Evolutionary conservation across 2,888 invertebrate genomes (phyloP).

Genomic region (Lutraria lutraria): DNA sequence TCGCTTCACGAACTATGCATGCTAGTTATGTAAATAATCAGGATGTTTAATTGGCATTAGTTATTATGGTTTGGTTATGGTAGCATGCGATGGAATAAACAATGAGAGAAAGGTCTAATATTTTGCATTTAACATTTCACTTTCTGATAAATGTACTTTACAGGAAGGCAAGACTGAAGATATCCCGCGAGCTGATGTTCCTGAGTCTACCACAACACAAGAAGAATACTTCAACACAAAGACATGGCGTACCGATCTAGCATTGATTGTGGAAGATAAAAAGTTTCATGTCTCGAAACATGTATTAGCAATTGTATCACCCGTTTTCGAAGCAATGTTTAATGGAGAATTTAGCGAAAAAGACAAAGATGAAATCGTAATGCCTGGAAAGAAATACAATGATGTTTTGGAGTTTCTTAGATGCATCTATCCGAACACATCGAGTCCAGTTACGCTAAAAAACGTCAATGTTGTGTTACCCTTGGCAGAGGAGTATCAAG

Average conservation of each 20-base stretch:
- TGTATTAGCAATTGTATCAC: conserved; percentile 35
- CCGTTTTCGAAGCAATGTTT: conserved; percentile 41
- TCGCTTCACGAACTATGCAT: too few relatives aligned
- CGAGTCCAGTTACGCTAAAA: conserved; percentile 16
- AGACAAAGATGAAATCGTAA: conserved; percentile 24
- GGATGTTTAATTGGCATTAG: too few relatives aligned
- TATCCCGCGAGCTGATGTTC: too few relatives aligned
- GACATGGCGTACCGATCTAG: conserved; percentile 35
- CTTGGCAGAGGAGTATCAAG: conserved; percentile 39
- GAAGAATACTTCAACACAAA: conserved; percentile 30
- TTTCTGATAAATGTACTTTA: too few relatives aligned
- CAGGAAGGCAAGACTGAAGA: too few relatives aligned
- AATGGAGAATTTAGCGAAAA: conserved; percentile 31
- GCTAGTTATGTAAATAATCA: too few relatives aligned
- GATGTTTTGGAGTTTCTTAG: conserved; percentile 32
- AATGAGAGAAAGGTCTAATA: too few relatives aligned
- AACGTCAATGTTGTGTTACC: conserved; percentile 32
- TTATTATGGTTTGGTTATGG: too few relatives aligned
- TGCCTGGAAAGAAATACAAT: conserved; percentile 24
- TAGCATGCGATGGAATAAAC: too few relatives aligned
- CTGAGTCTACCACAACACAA: neutral
- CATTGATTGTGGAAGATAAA: conserved; percentile 26
- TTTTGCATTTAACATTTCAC: too few relatives aligned
- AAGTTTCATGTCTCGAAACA: conserved; percentile 20
- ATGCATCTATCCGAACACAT: conserved; percentile 33